Evolutionary conservation across 2,113 vertebrate species (phyloP), one percentile per base, ranked within the genome.

Genomic region (Takifugu flavidus): DNA sequence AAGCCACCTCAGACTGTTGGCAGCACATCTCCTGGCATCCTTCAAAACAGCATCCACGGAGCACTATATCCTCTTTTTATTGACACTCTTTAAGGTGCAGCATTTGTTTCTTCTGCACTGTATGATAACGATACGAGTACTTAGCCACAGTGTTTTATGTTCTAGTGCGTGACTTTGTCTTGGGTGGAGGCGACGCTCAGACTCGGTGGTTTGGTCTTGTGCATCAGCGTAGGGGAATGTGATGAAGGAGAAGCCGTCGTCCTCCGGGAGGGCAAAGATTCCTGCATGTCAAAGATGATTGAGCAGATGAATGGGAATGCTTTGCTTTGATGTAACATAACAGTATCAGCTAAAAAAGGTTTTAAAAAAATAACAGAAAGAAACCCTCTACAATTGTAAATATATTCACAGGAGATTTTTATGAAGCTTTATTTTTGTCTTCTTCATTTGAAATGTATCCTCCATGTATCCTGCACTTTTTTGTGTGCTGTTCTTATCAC

Each of bases 321-420:
- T 90, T 89, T 88, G 87, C 86, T 89, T 90, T 84, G 83, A 82
- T 90, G 86, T 90, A 88, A 84, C 82, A 86, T 89, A 90, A 84
- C 73, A 89, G 82, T 86, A 89, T 85, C 78, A 49, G 78, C 62
- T 78, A 74, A 34, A 25, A 39, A 7, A 39, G 7, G 34, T 39
- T 39, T 49, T 27, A 68, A 59, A 61, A 56, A 44, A 27, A 15
- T 31, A 29, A 47, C 14, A 12, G 5, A 56, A 50, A 60, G 68
- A 54, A 8, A 70, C 78, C 83, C 82, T 75, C 70, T 78, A 75
- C 74, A 86, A 80, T 67, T 89, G 89, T 90, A 89, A 87, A 89
- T 89, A 88, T 85, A 85, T 75, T 80, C 78, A 86, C 72, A 74
- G 68, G 4, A 82, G 63, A 56, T 70, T 75, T 83, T 82, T 77